Evolutionary conservation across 2,113 vertebrate species (phyloP).

Genomic region (Oryzias curvinotus): DNA sequence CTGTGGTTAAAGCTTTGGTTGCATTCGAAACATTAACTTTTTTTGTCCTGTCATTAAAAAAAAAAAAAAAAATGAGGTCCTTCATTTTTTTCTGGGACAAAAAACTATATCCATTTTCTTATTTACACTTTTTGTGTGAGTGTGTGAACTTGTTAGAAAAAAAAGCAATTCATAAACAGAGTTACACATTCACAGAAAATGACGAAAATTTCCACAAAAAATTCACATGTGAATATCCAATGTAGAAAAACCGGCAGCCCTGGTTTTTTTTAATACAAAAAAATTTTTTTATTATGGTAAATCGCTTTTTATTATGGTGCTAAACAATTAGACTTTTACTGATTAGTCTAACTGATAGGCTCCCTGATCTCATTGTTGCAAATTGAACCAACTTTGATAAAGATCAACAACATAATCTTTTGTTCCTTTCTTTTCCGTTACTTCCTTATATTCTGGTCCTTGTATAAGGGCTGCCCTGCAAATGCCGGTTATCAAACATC

Average conservation of each 20-base stretch:
- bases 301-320: constrained; percentile 8
- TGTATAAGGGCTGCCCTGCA: constrained; percentile 64
- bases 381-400: constrained; percentile 91
- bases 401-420: constrained; percentile 83
- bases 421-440: constrained; percentile 70
- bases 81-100: too few relatives aligned
- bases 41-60: too few relatives aligned
- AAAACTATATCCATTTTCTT: too few relatives aligned
- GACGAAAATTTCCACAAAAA: too few relatives aligned
- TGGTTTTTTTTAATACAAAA: not conserved
- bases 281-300: not conserved
- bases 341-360: constrained; percentile 98
- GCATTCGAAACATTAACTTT: too few relatives aligned
- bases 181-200: too few relatives aligned
- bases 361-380: constrained; percentile 77
- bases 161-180: too few relatives aligned
- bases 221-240: not conserved
- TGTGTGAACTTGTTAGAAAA: too few relatives aligned
- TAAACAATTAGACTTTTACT: constrained; percentile 97
- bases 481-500: constrained; percentile 91
- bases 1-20: too few relatives aligned
- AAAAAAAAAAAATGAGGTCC: too few relatives aligned
- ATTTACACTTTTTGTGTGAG: too few relatives aligned
- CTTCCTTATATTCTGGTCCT: constrained; percentile 1
- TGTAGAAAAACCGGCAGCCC: not conserved